Percentiles rank a stretch among this genome's conserved stretches.
Evolutionary conservation across 1,140 invertebrate species (phyloP).

Genomic region (Dendroctonus ponderosae): DNA sequence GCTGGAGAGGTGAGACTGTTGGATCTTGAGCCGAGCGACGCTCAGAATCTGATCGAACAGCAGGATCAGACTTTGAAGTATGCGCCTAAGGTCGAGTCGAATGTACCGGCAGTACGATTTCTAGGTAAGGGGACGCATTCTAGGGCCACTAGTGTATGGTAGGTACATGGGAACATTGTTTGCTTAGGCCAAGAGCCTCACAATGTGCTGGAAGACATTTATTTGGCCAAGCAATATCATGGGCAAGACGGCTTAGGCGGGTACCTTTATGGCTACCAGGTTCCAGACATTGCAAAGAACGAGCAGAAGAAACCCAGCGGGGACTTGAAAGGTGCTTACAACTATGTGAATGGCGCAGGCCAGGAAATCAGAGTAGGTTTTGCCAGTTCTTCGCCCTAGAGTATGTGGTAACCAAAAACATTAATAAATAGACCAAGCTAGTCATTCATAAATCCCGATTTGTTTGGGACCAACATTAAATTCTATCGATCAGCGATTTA

Average conservation of each 20-base stretch:
- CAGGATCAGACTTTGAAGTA: conserved; percentile 52
- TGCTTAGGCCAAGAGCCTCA: conserved; percentile 58
- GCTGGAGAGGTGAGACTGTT: conserved; percentile 47
- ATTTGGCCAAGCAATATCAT: conserved; percentile 63
- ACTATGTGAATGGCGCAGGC: conserved; percentile 52
- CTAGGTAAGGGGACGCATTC: conserved; percentile 11
- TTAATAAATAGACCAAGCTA: too few species aligned
- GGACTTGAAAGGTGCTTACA: conserved; percentile 55
- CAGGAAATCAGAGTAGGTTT: conserved; percentile 54
- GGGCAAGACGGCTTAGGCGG: conserved; percentile 60
- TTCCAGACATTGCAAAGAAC: conserved; percentile 63
- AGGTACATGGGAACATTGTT: conserved; percentile 16
- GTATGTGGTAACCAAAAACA: too few species aligned
- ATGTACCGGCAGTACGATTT: conserved; percentile 52
- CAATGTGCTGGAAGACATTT: conserved; percentile 65
- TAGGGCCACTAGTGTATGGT: too few species aligned
- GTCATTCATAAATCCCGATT: too few species aligned
- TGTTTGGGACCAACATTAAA: too few species aligned
- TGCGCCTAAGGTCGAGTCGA: conserved; percentile 55
- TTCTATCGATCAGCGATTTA: too few species aligned
- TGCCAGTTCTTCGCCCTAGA: not conserved
- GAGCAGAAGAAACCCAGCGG: conserved; percentile 56
- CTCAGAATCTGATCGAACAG: conserved; percentile 58
- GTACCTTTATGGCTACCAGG: conserved; percentile 63
- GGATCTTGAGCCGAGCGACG: conserved; percentile 62